Evolutionary conservation across 2,797 vertebrate species (phyloP).

Genomic region (Rhinatrema bivittatum): DNA sequence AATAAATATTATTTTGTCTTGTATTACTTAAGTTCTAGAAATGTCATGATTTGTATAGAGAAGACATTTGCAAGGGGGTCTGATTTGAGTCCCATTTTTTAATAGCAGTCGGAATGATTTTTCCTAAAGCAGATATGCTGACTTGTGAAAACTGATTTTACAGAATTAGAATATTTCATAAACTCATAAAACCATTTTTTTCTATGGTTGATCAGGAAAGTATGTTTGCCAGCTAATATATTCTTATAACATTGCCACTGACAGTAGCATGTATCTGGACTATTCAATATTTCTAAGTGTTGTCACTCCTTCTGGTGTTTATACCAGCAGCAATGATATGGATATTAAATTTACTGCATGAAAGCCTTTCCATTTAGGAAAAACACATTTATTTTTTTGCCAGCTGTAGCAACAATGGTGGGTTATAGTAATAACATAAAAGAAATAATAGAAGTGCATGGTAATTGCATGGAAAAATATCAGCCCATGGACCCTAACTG

Average conservation of each 20-base stretch:
- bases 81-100: no score
- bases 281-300: slow-evolving; percentile 15
- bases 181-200: background rate
- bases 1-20: no score
- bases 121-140: slow-evolving; percentile 1
- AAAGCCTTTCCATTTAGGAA: slow-evolving; percentile 7
- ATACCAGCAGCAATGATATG: background rate
- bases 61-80: no score
- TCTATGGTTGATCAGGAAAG: background rate
- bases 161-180: slow-evolving; percentile 5
- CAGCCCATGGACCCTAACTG: background rate
- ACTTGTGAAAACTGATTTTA: background rate
- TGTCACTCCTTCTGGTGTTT: slow-evolving; percentile 20
- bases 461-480: background rate
- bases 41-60: no score
- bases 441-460: background rate
- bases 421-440: slow-evolving; percentile 7
- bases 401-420: background rate
- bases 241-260: slow-evolving; percentile 1
- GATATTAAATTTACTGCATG: slow-evolving; percentile 3
- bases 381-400: background rate
- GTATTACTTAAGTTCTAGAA: no score
- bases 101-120: slow-evolving; percentile 1
- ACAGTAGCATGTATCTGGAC: background rate
- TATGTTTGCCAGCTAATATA: background rate